A percentile compares a stretch with the other conserved stretches of the same genome.
Evolutionary conservation across 35 echinoderm and acorn worm species (phyloP).

Genomic region (Apostichopus japonicus): DNA sequence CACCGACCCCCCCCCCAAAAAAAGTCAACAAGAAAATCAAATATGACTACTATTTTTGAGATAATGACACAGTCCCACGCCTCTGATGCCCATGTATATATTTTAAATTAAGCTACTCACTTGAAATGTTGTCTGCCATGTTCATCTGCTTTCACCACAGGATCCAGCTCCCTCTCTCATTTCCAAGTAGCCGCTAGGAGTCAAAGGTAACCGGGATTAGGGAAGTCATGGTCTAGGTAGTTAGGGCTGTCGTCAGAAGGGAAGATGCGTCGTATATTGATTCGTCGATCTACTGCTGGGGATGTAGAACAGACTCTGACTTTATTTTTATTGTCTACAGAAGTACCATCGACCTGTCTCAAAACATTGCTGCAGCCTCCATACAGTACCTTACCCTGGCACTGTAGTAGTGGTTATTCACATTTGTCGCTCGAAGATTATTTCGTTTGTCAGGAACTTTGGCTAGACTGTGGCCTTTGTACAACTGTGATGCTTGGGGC

Average conservation of each 20-base stretch:
- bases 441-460: conserved; percentile 11
- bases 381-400: neutral
- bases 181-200: conserved; percentile 66
- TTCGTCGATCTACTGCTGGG: conserved; percentile 62
- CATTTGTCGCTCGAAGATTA: neutral
- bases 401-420: conserved; percentile 1
- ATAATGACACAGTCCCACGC: too few relatives aligned
- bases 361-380: conserved; percentile 17
- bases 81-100: too few relatives aligned
- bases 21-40: neutral
- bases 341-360: neutral
- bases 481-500: neutral
- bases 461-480: neutral
- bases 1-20: neutral
- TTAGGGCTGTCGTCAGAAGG: conserved; percentile 44
- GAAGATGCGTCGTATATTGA: conserved; percentile 26
- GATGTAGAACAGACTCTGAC: conserved; percentile 56
- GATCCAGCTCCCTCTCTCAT: neutral
- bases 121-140: conserved; percentile 1
- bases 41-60: too few relatives aligned
- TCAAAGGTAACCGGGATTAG: conserved; percentile 61
- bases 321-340: conserved; percentile 77
- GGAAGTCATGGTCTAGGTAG: conserved; percentile 72
- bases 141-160: neutral
- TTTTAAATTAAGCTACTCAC: neutral